Evolutionary conservation across 2,797 vertebrate genomes (phyloP), one percentile per base, ranked within the genome.

Genomic region (Phyllotis vaccarum): DNA sequence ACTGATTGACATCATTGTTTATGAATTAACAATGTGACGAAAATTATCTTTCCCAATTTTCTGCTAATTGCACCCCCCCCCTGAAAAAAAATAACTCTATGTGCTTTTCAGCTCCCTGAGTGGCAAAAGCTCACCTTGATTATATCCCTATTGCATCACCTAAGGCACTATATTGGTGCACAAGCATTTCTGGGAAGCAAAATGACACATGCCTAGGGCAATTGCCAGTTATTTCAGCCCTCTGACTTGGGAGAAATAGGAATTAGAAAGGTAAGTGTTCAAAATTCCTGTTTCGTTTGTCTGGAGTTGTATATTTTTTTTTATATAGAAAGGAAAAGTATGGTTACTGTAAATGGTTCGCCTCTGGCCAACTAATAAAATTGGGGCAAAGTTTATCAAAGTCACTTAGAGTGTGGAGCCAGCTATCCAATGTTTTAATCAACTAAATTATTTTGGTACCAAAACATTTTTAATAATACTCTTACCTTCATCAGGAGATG

Each of bases 351-450:
- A 96, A 93, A 72, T 86, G 49, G 91, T n/a, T 95, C 78, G 49
- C 81, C 95, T 96, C 93, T 92, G 85, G 88, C 72, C 89, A 92
- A 66, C 58, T 95, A 79, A 79, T 68, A 95, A 90, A 97, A 97
- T 72, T 92, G 52, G 97, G 24, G 27, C 87, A 97, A 90, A 95
- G 78, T 92, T 94, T 92, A 88, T 96, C 90, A 90, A 94, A 94
- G 81, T 90, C 58, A 7, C 37, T 37, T 66, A 64, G 52, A 90
- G 29, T 96, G 92, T 87, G 86, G 76, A 95, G 66, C 68, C 74
- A 75, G 86, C 16, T 95, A 10, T 46, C 34, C 72, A 68, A 29
- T 17, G 8, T 79, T 82, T 90, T 90, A 86, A 86, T 52, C 74
- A 86, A 60, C 7, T 12, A 74, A 87, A 85, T 78, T 2, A 64